Evolutionary conservation across 2,888 invertebrate genomes (phyloP), one percentile per base, ranked within the genome.

Genomic region (Polydrusus cervinus): DNA sequence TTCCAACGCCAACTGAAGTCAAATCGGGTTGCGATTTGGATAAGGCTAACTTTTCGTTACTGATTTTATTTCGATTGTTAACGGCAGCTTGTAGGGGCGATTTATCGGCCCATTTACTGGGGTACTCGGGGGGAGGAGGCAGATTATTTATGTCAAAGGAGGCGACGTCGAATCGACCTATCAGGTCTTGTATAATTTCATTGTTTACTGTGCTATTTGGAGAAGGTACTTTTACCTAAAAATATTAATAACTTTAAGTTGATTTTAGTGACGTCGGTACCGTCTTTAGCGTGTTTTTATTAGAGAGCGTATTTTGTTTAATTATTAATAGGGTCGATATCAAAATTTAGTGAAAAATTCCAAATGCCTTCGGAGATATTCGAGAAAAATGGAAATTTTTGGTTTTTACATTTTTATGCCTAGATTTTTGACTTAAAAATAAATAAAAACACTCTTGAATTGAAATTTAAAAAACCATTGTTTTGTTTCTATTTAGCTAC

Each of bases 1-100:
- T 84, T 20, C 78, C 80, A 18, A 84, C 78, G 30, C 85, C 85
- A 10, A 85, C 80, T 87, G 92, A 92, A 0, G 93, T 93, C 78
- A 96, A 88, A 88, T 96, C 95, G 0, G 96, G 96, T 84, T 96
- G 95, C 0, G 95, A 95, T 82, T 94, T 90, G 6, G 95, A 94
- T 75, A 94, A 83, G 74, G 89, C 92, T 3, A 92, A 86, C 79
- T 84, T 92, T 80, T 92, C 92, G 16, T 68, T 68, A 57, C 77
- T 82, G 14, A 79, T 79, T 61, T 82, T 83, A 62, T 80, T 82
- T 25, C 80, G 80, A 57, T 80, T 81, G 83, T 83, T 82, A 49
- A 84, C 80, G 66, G 83, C 80, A 18, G 81, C 81, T 76, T 83
- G 84, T 34, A 84, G 76, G 0, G 85, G 85, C 6, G 86, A 84